Evolutionary conservation across 2,113 vertebrate genomes (phyloP).

Genomic region (Laticauda colubrina): DNA sequence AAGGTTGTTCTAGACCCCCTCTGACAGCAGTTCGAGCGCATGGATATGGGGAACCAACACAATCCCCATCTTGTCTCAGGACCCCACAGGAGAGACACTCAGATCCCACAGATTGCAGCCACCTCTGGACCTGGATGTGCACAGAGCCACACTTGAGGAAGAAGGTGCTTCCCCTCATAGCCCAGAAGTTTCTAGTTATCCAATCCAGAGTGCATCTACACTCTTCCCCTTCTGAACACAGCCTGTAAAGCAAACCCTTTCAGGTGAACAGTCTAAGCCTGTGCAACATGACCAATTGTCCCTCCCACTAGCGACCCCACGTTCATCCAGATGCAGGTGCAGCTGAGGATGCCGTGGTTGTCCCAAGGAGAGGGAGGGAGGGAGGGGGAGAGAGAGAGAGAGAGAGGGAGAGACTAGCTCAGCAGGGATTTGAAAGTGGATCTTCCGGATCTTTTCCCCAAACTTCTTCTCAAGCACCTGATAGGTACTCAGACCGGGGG

Average conservation of each 20-base stretch:
- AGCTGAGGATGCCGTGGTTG: neutral
- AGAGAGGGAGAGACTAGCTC: neutral
- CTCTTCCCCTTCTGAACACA: neutral
- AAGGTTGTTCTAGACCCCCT: neutral
- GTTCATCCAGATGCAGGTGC: neutral
- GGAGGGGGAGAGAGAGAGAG: neutral
- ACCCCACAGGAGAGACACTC: neutral
- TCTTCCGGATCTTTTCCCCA: neutral
- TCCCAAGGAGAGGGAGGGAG: neutral
- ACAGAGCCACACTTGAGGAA: neutral
- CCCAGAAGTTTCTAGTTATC: neutral
- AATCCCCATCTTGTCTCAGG: neutral
- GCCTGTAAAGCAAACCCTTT: neutral
- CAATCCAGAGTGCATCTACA: neutral
- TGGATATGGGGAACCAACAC: neutral
- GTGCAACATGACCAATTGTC: neutral
- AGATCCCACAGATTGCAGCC: neutral
- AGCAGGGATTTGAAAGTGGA: neutral
- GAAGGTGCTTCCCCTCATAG: neutral
- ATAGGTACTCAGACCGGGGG: neutral
- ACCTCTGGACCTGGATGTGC: neutral
- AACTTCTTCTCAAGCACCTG: neutral
- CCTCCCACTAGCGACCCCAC: neutral
- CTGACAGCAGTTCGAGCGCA: neutral
- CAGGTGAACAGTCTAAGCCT: neutral